Evolutionary conservation across 2,888 invertebrate species (phyloP).

Genomic region (Lasioglossum pauxillum): DNA sequence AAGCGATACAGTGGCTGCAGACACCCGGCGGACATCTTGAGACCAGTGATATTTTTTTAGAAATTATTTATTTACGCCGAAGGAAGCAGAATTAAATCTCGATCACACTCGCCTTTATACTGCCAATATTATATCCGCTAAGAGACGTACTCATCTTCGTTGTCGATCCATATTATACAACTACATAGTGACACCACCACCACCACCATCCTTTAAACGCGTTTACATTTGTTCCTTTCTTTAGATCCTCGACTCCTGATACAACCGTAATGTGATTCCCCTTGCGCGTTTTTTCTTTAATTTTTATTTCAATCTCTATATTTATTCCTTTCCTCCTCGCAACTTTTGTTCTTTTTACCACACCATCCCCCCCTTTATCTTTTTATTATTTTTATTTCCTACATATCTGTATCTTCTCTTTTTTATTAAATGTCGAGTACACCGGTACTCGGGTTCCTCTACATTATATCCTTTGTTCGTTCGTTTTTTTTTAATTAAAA

Average conservation of each 20-base stretch:
- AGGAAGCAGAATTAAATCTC: constrained; percentile 78
- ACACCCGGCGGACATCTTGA: constrained; percentile 75
- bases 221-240: constrained; percentile 58
- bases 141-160: constrained; percentile 72
- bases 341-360: constrained; percentile 44
- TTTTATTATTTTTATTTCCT: constrained; percentile 41
- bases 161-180: constrained; percentile 58
- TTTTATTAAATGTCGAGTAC: constrained; percentile 45
- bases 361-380: background rate
- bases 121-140: constrained; percentile 79
- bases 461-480: constrained; percentile 67
- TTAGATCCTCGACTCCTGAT: constrained; percentile 50
- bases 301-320: constrained; percentile 14
- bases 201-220: constrained; percentile 47
- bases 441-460: constrained; percentile 69
- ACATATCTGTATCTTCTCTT: background rate
- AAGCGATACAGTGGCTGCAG: constrained; percentile 25
- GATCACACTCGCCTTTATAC: constrained; percentile 77
- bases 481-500: constrained; percentile 62
- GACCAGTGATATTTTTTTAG: constrained; percentile 84
- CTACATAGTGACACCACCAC: constrained; percentile 48
- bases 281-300: constrained; percentile 28
- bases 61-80: constrained; percentile 82
- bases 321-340: constrained; percentile 44
- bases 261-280: constrained; percentile 60